Evolutionary conservation across 1,140 invertebrate genomes (phyloP).

Genomic region (Calephelis nemesis): DNA sequence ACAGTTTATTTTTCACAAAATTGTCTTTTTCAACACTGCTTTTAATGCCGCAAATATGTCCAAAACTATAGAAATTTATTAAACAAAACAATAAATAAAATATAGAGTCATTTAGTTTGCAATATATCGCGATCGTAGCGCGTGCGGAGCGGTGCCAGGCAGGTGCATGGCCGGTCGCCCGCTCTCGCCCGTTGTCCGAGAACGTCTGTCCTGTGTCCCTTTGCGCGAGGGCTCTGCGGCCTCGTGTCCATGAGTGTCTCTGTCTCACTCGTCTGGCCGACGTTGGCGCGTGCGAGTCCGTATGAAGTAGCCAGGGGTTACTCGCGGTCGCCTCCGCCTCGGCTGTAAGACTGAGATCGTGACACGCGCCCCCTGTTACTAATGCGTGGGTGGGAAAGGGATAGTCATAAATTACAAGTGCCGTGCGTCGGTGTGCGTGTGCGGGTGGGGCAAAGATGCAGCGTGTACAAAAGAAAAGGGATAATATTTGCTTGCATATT

Average conservation of each 20-base stretch:
- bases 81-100: slow-evolving; percentile 22
- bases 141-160: slow-evolving; percentile 61
- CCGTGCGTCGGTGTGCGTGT: slow-evolving; percentile 75
- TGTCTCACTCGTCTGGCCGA: slow-evolving; percentile 71
- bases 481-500: slow-evolving; percentile 79
- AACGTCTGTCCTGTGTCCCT: slow-evolving; percentile 79
- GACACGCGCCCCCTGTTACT: slow-evolving; percentile 35
- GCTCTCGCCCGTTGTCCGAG: slow-evolving; percentile 79
- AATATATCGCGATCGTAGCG: slow-evolving; percentile 58
- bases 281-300: slow-evolving; percentile 71
- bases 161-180: slow-evolving; percentile 73
- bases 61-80: slow-evolving; percentile 7
- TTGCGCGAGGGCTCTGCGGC: slow-evolving; percentile 72
- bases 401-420: slow-evolving; percentile 61
- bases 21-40: slow-evolving; percentile 32
- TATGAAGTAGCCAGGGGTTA: slow-evolving; percentile 74
- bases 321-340: slow-evolving; percentile 71
- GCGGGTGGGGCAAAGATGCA: slow-evolving; percentile 78
- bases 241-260: slow-evolving; percentile 65
- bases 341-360: slow-evolving; percentile 60
- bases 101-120: slow-evolving; percentile 54
- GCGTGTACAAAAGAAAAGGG: slow-evolving; percentile 76
- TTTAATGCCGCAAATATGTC: slow-evolving; percentile 21
- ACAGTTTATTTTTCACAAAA: slow-evolving; percentile 55
- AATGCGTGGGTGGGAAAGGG: slow-evolving; percentile 51